These are phyloP conservation scores for Ciconia boyciana DNA, from an alignment of 2,113 vertebrate genomes.

Conservation along the genomic window DNA sequence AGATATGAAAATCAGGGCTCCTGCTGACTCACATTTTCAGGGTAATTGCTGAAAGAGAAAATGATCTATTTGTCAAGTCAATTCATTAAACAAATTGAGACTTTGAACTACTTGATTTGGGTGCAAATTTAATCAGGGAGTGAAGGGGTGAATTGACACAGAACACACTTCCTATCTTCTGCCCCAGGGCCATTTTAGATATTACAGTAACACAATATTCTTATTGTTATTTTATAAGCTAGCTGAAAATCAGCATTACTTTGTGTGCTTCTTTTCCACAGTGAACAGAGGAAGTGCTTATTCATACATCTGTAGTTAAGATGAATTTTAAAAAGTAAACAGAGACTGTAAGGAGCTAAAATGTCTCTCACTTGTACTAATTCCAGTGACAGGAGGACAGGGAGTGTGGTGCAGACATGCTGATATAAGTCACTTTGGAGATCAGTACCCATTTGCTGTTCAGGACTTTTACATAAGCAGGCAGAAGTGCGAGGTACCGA, in stretches of 20 bases:
- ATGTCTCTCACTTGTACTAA: neutral
- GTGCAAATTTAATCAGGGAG: constrained; percentile 20
- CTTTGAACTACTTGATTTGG: constrained; percentile 27
- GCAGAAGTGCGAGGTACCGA: neutral
- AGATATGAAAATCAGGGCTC: neutral
- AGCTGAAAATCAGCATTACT: neutral
- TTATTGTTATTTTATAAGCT: neutral
- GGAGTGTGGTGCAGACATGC: neutral
- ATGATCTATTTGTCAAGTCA: neutral
- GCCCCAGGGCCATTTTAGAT: neutral
- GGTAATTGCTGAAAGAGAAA: neutral
- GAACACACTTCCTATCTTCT: neutral
- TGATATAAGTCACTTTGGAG: neutral
- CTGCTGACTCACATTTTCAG: neutral
- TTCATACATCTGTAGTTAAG: neutral
- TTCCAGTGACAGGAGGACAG: neutral
- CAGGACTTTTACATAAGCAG: neutral
- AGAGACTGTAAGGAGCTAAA: neutral
- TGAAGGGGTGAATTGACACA: neutral
- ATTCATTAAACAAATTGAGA: constrained; percentile 35
- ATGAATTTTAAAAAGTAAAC: neutral
- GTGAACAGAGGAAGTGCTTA: neutral
- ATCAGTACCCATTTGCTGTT: neutral
- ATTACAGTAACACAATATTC: neutral
- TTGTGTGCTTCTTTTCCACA: neutral